Conservation (phyloP, 2,888 invertebrate species). For the Thera britannica region DNA sequence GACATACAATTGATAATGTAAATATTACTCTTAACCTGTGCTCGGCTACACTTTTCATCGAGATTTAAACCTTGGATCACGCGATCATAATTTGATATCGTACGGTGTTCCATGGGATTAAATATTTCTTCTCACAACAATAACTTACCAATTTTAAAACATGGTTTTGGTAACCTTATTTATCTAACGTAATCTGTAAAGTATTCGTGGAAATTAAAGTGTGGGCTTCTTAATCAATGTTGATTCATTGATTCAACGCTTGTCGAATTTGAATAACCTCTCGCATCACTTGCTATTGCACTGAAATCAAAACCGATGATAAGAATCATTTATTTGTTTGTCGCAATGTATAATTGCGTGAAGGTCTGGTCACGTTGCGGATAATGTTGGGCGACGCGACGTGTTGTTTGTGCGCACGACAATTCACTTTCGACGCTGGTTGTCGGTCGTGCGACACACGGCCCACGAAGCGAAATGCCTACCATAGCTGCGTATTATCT, state of each 20-base stretch:
- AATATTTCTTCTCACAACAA: constrained; percentile 34
- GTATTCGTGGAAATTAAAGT: constrained; percentile 21
- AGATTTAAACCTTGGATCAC: constrained; percentile 52
- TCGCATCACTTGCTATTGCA: constrained; percentile 26
- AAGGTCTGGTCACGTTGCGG: constrained; percentile 69
- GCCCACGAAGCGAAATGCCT: constrained; percentile 71
- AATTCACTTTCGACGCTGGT: constrained; percentile 76
- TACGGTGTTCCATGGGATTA: constrained; percentile 30
- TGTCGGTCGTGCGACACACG: constrained; percentile 69
- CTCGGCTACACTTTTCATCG: constrained; percentile 61
- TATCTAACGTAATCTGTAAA: constrained; percentile 26
- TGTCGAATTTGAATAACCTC: constrained; percentile 22
- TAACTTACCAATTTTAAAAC: constrained; percentile 30
- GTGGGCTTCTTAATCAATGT: constrained; percentile 11
- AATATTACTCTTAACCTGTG: constrained; percentile 74
- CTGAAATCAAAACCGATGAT: constrained; percentile 25
- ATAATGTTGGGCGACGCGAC: constrained; percentile 65
- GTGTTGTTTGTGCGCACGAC: constrained; percentile 64
- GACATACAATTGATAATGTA: constrained; percentile 82
- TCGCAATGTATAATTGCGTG: constrained; percentile 67
- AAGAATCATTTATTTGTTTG: constrained; percentile 48
- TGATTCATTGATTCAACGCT: constrained; percentile 2
- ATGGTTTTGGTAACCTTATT: constrained; percentile 25
- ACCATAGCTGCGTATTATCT: constrained; percentile 73
- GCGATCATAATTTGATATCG: constrained; percentile 42